These are phyloP conservation scores for Pantherophis guttatus DNA, from an alignment of 2,113 vertebrate species.

Conservation along the genomic window DNA sequence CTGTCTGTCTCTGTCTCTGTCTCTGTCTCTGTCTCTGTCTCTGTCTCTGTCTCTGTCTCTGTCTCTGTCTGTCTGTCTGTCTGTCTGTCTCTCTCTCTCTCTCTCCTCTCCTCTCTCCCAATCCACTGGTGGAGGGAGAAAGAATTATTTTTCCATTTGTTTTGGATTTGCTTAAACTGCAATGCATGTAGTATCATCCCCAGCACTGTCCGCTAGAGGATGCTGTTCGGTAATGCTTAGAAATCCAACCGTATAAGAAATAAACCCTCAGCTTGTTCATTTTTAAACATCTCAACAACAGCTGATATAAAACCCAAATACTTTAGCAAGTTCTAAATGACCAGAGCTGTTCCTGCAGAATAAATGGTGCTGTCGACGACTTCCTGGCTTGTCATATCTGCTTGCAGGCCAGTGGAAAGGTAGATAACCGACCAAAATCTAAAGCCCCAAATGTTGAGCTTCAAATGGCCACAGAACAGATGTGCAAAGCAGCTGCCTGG, in stretches of 20 bases:
- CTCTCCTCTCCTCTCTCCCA: not conserved
- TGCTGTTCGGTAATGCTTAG: not conserved
- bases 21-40: not conserved
- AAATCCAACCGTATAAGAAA: not conserved
- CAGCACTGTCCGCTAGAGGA: not conserved
- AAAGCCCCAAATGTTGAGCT: conserved; percentile 38
- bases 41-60: not conserved
- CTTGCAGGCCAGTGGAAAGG: not conserved
- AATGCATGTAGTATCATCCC: not conserved
- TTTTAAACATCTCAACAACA: not conserved
- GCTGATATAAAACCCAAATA: not conserved
- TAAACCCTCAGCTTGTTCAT: not conserved
- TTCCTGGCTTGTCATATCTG: not conserved
- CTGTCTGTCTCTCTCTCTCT: not conserved
- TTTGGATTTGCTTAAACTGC: not conserved
- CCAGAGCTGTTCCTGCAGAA: not conserved
- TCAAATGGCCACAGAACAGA: conserved; percentile 52
- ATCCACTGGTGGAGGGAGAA: not conserved
- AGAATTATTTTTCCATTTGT: not conserved
- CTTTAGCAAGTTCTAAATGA: not conserved
- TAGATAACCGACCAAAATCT: not conserved
- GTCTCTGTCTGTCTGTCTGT: no score
- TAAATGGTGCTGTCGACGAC: not conserved
- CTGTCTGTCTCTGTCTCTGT: not conserved
- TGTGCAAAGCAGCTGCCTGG: conserved; percentile 37